A percentile compares a stretch with the other conserved stretches of the same genome.
These are phyloP conservation scores for Actinopyga echinites DNA, from an alignment of 53 echinoderm and acorn worm genomes.

Conservation along the genomic window DNA sequence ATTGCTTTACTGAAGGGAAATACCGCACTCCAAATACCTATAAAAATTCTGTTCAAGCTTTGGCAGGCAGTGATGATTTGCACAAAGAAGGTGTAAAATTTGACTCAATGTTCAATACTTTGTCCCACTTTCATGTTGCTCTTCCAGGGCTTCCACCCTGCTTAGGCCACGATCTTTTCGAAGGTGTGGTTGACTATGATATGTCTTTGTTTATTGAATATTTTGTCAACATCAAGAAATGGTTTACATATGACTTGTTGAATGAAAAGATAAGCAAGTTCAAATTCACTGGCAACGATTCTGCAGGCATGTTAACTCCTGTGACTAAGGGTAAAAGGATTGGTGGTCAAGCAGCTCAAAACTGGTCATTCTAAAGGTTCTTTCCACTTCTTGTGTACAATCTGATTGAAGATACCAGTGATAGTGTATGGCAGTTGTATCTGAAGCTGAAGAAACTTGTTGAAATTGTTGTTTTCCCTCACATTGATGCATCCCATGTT, in stretches of 20 bases:
- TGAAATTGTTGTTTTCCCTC: slow-evolving; percentile 33
- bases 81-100: neutral
- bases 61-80: neutral
- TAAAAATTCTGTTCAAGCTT: neutral
- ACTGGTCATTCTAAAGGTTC: neutral
- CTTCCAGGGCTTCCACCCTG: slow-evolving; percentile 49
- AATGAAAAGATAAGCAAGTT: slow-evolving; percentile 42
- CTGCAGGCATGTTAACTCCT: slow-evolving; percentile 23
- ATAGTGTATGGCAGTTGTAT: slow-evolving; percentile 19
- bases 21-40: neutral
- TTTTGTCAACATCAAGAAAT: slow-evolving; percentile 36
- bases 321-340: neutral
- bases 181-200: slow-evolving; percentile 52
- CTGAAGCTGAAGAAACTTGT: slow-evolving; percentile 51
- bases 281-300: slow-evolving; percentile 12
- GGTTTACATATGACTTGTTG: slow-evolving; percentile 37
- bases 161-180: slow-evolving; percentile 55
- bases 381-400: neutral
- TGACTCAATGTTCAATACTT: slow-evolving; percentile 20
- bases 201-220: slow-evolving; percentile 39
- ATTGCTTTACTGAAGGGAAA: neutral
- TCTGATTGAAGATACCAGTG: neutral
- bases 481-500: neutral
- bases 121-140: slow-evolving; percentile 40
- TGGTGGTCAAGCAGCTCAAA: slow-evolving; percentile 16